Evolutionary conservation across 2,888 invertebrate genomes (phyloP), one percentile per base, ranked within the genome.

Genomic region (Dastarcus helophoroides): DNA sequence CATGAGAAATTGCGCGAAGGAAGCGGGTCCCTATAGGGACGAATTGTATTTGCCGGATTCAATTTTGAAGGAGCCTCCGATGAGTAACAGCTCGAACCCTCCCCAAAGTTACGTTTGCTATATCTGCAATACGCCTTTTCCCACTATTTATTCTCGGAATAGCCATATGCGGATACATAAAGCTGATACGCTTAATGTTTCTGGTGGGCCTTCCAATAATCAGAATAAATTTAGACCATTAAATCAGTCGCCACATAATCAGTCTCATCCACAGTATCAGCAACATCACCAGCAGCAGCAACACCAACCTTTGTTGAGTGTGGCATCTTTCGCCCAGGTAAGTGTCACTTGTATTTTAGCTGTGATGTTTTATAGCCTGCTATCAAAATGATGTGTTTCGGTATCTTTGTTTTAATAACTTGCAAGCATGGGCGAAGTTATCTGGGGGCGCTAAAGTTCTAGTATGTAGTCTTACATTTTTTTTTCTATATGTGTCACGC

Each of bases 101-200:
- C 43, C 41, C 14, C 47, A 51, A 15, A 51, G 50, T n/a, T 59
- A 51, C 36, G 53, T 59, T 11, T 62, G 62, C 40, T 54, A 50
- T 22, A 50, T 60, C 22, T 62, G 62, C 36, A 53, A 52, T 31
- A 58, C 57, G 0, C 56, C 58, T 2, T 62, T 62, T 38, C 58
- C 59, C 1, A 60, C 60, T 0, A 53, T 58, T 10, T 58, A 59
- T 24, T 61, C 62, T 2, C 40, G 54, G 9, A 62, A 62, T 35
- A 59, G 58, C 34, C 62, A 62, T 42, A 62, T 62, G 62, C 47
- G 62, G 11, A 59, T 62, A 11, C 62, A 62, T 38, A 61, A 60
- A 35, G 49, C 51, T 8, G 57, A 53, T 23, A 43, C 37, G 2
- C 35, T 37, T 14, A 22, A 25, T 19, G 27, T 26, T n/a, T 19